A percentile compares a stretch with the other conserved stretches of the same genome.
Evolutionary conservation across 2,113 vertebrate genomes (phyloP).

Genomic region (Lophochroa leadbeateri): DNA sequence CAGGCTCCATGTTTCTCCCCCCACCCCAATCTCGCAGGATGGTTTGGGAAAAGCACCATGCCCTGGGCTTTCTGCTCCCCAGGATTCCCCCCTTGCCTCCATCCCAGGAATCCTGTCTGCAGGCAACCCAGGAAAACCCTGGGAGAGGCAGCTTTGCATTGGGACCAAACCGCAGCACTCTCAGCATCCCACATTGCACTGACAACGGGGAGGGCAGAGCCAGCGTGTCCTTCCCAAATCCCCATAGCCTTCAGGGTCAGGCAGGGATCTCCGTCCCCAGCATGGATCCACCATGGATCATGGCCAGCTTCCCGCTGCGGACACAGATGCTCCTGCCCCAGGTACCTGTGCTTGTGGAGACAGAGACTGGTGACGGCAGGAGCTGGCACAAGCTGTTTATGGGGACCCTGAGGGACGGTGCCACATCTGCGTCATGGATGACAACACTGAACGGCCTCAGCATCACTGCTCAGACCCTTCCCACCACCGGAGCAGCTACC

Average conservation of each 20-base stretch:
- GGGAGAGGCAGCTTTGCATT: not conserved
- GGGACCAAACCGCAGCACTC: fast-evolving
- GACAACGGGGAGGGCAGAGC: not conserved
- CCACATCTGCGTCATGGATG: not conserved
- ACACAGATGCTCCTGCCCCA: slow-evolving; percentile 6
- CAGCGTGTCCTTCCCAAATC: not conserved
- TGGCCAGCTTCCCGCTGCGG: not conserved
- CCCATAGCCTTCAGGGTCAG: not conserved
- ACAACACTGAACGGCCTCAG: not conserved
- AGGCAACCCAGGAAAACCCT: fast-evolving
- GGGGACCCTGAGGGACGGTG: not conserved
- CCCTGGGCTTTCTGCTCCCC: not conserved
- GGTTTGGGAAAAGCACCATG: fast-evolving
- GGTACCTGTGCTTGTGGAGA: not conserved
- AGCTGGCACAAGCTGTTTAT: not conserved
- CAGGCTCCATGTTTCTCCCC: not conserved
- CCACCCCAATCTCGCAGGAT: not conserved
- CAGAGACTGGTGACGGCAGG: not conserved
- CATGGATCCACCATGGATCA: not conserved
- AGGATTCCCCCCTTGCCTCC: not conserved
- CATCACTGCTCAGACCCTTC: not conserved
- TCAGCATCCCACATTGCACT: not conserved
- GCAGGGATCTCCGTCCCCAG: not conserved
- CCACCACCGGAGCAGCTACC: not conserved
- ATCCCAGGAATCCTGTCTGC: not conserved